These are phyloP conservation scores for Zaprionus inermis DNA, from an alignment of 1,140 invertebrate genomes.

Conservation along the genomic window DNA sequence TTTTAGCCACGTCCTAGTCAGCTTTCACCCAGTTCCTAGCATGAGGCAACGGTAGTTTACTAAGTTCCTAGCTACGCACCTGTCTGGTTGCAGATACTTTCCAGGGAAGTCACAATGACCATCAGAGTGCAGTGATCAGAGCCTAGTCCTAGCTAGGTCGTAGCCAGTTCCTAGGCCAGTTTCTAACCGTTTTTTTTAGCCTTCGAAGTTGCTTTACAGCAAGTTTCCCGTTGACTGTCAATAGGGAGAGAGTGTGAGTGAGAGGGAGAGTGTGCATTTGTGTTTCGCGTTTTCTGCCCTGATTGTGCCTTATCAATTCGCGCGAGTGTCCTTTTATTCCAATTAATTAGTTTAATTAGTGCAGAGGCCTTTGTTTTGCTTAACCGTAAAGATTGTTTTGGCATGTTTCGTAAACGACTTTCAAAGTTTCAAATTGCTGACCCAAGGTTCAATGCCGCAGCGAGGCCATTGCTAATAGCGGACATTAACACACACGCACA, in stretches of 20 bases:
- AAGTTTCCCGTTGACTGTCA: not conserved
- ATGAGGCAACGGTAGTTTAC: too few relatives aligned
- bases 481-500: slow-evolving; percentile 53
- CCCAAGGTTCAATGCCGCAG: slow-evolving; percentile 41
- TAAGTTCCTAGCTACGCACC: not conserved
- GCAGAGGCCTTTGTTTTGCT: slow-evolving; percentile 27
- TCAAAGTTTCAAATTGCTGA: slow-evolving; percentile 63
- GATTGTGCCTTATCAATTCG: not conserved
- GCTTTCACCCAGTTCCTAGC: not conserved
- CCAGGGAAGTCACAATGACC: too few relatives aligned
- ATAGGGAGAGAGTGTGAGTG: not conserved
- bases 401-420: slow-evolving; percentile 43
- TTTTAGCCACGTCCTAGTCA: not conserved
- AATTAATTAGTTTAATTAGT: slow-evolving; percentile 78
- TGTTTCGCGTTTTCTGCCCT: not conserved
- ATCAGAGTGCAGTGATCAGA: too few relatives aligned
- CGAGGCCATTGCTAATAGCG: slow-evolving; percentile 60
- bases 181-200: rapidly evolving
- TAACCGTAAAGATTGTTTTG: slow-evolving; percentile 46
- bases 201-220: too few relatives aligned
- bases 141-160: not conserved
- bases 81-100: too few relatives aligned
- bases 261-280: not conserved
- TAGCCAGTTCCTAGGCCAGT: not conserved
- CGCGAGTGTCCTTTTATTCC: not conserved